Percentiles rank a stretch among this genome's conserved stretches.
Conservation (phyloP, 2,888 invertebrate genomes). For the Dermolepida albohirtum region DNA sequence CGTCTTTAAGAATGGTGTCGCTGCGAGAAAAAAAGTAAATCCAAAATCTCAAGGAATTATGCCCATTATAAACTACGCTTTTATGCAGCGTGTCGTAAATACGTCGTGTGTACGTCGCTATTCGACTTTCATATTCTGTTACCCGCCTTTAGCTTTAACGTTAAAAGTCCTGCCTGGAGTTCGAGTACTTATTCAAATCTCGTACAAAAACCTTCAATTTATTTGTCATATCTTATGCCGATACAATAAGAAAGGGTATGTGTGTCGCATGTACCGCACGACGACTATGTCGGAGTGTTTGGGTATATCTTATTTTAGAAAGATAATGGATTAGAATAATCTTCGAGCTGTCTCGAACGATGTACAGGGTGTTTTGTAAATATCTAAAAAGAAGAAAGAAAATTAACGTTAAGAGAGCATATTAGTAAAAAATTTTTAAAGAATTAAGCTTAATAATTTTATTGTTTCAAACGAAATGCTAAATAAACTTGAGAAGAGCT, state of each 20-base stretch:
- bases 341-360: not conserved
- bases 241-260: constrained; percentile 25
- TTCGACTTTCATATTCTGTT: constrained; percentile 8
- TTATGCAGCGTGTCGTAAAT: constrained; percentile 9
- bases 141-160: not conserved
- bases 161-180: not conserved
- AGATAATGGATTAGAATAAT: constrained; percentile 7
- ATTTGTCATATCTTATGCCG: constrained; percentile 33
- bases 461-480: too few relatives aligned
- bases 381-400: too few relatives aligned
- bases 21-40: constrained; percentile 7
- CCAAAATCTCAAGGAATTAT: constrained; percentile 13
- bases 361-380: too few relatives aligned
- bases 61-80: constrained; percentile 17
- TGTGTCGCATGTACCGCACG: not conserved
- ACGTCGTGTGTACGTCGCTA: not conserved
- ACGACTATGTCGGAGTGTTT: not conserved
- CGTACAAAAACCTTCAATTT: constrained; percentile 38
- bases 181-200: constrained; percentile 37
- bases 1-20: constrained; percentile 1
- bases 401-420: too few relatives aligned
- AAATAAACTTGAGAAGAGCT: too few relatives aligned
- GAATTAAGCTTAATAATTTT: too few relatives aligned
- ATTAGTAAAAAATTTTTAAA: too few relatives aligned
- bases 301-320: constrained; percentile 2